Conservation (phyloP, 2,888 invertebrate species). For the Drosophila borborema region DNA sequence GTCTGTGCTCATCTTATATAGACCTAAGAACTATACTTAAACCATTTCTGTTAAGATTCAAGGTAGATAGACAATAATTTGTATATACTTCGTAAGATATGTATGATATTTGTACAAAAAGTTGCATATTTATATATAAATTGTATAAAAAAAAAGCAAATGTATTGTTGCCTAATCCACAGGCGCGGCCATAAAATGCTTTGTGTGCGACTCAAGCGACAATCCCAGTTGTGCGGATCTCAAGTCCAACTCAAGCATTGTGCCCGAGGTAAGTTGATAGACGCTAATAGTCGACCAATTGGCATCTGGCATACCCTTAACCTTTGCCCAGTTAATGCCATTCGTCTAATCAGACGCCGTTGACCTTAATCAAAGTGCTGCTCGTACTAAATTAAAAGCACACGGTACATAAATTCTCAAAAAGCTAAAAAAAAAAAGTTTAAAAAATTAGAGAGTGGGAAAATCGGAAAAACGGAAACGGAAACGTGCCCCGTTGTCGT, state of each 20-base stretch:
- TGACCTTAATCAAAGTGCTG: slow-evolving; percentile 64
- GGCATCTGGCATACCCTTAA: slow-evolving; percentile 25
- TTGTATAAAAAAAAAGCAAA: background rate
- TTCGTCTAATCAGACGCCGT: slow-evolving; percentile 35
- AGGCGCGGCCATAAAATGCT: slow-evolving; percentile 86
- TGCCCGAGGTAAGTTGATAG: slow-evolving; percentile 79
- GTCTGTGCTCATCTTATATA: too few relatives aligned
- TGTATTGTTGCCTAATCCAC: slow-evolving; percentile 42
- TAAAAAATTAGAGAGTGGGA: background rate
- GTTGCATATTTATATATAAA: background rate
- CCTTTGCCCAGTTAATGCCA: slow-evolving; percentile 30
- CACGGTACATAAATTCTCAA: slow-evolving; percentile 53
- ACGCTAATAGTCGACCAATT: background rate
- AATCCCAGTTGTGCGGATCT: slow-evolving; percentile 86
- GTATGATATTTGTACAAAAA: background rate
- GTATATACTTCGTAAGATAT: background rate
- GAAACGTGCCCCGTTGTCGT: slow-evolving; percentile 55
- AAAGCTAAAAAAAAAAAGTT: slow-evolving; percentile 1
- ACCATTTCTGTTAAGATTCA: background rate
- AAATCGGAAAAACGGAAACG: slow-evolving; percentile 59
- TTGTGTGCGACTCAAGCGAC: slow-evolving; percentile 86
- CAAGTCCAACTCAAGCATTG: slow-evolving; percentile 79
- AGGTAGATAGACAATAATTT: background rate
- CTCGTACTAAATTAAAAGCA: slow-evolving; percentile 39
- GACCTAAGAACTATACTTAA: background rate